These are phyloP conservation scores for Atrichornis clamosus DNA, from an alignment of 2,113 vertebrate genomes.

Conservation along the genomic window DNA sequence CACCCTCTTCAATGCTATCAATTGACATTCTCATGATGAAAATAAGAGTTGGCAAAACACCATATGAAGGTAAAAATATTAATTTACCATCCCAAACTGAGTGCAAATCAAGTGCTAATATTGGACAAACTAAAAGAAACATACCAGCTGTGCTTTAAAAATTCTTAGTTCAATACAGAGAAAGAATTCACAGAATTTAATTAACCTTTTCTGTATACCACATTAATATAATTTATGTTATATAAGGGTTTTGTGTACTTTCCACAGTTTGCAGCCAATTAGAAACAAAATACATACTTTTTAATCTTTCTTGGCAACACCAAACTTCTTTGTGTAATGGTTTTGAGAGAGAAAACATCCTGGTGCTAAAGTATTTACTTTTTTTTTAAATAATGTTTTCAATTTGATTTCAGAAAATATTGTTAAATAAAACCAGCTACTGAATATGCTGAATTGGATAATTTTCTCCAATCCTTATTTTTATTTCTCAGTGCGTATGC, in stretches of 20 bases:
- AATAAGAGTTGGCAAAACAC: not conserved
- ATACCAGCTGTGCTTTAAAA: not conserved
- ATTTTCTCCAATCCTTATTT: not conserved
- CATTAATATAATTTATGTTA: not conserved
- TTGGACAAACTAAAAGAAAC: not conserved
- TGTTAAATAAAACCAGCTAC: not conserved
- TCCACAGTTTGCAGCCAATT: not conserved
- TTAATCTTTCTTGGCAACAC: not conserved
- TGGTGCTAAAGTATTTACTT: not conserved
- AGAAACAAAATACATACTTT: not conserved
- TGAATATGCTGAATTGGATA: not conserved
- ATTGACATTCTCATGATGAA: not conserved
- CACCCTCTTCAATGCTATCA: not conserved
- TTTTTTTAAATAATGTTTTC: not conserved
- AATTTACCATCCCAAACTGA: not conserved
- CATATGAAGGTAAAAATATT: not conserved
- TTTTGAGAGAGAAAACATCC: not conserved
- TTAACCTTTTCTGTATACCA: not conserved
- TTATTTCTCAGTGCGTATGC: not conserved
- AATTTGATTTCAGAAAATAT: not conserved
- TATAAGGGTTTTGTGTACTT: not conserved
- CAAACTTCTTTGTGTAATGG: not conserved
- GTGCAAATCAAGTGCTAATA: not conserved
- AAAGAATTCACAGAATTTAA: not conserved
- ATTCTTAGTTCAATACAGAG: not conserved